Evolutionary conservation across 2,888 invertebrate genomes (phyloP).

Genomic region (Pecten maximus): DNA sequence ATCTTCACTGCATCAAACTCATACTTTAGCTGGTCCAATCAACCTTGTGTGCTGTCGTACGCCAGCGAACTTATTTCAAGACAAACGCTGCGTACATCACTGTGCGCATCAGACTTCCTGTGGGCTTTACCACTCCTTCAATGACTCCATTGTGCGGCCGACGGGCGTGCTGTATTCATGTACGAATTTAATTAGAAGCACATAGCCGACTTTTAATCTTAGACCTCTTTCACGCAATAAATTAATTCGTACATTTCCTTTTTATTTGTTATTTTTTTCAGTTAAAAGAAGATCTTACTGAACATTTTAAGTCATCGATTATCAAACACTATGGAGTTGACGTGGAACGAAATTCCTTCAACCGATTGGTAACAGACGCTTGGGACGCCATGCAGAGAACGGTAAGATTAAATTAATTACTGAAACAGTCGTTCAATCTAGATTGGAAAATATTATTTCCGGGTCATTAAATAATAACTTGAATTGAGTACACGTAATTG

Average conservation of each 20-base stretch:
- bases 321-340: conserved; percentile 72
- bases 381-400: conserved; percentile 79
- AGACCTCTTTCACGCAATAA: conserved; percentile 7
- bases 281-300: conserved; percentile 69
- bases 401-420: conserved; percentile 59
- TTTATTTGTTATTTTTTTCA: conserved; percentile 56
- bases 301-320: conserved; percentile 68
- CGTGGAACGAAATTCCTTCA: conserved; percentile 70
- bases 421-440: background rate
- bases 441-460: background rate
- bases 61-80: background rate
- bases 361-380: conserved; percentile 75
- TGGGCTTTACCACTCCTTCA: background rate
- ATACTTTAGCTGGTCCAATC: background rate
- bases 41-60: background rate
- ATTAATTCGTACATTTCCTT: conserved; percentile 22
- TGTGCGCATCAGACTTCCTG: background rate
- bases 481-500: background rate
- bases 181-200: conserved; percentile 1
- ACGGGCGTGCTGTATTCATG: background rate
- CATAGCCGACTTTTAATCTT: conserved; percentile 3
- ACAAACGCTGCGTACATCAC: background rate
- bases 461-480: background rate
- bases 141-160: background rate
- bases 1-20: background rate